Conservation (phyloP, 2,797 vertebrate genomes). For the Scolopax rusticola region DNA sequence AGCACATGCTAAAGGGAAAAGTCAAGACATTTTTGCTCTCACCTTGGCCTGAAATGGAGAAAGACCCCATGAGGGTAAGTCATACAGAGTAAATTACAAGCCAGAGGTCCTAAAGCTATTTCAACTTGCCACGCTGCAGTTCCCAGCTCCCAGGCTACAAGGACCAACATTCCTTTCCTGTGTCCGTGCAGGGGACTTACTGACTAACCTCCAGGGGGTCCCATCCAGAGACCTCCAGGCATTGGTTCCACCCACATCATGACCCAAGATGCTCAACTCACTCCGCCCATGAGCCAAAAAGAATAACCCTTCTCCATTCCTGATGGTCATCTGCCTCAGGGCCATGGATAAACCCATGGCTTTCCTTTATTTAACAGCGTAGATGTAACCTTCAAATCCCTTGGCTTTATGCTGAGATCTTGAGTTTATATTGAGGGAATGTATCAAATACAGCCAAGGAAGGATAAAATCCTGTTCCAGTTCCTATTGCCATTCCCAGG, state of each 20-base stretch:
- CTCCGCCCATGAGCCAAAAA: neutral
- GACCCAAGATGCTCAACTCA: neutral
- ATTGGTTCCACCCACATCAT: accelerated
- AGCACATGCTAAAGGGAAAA: neutral
- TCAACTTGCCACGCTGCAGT: neutral
- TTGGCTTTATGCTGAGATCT: neutral
- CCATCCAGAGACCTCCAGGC: neutral
- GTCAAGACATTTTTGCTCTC: neutral
- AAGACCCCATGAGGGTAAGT: neutral
- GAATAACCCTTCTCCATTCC: neutral
- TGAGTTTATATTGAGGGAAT: conserved; percentile 35
- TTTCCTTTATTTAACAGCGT: neutral
- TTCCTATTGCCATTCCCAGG: conserved; percentile 33
- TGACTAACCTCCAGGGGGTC: neutral
- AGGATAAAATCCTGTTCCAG: conserved; percentile 22
- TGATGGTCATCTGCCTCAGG: neutral
- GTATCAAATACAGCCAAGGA: conserved; percentile 24
- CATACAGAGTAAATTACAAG: neutral
- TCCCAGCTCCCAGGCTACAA: neutral
- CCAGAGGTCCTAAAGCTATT: neutral
- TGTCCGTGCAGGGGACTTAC: accelerated
- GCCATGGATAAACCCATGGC: neutral
- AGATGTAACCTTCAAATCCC: neutral
- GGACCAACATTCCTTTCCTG: neutral
- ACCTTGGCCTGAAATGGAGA: neutral